These are phyloP conservation scores for Bombyx huttoni DNA, from an alignment of 2,888 invertebrate genomes.

Conservation along the genomic window DNA sequence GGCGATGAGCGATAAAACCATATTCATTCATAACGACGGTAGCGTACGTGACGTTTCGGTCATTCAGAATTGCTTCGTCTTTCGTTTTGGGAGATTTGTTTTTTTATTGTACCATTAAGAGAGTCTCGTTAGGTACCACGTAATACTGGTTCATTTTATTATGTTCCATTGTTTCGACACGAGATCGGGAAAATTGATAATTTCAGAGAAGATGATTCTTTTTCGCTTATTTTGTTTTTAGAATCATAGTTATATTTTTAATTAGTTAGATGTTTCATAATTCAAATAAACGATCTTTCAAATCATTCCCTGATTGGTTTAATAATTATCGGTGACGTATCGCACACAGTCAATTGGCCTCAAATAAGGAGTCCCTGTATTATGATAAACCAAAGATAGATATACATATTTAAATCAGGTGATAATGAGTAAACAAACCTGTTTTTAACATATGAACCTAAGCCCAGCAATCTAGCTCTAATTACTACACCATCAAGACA, in stretches of 20 bases:
- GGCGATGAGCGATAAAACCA: slow-evolving; percentile 18
- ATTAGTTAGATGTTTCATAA: too few relatives aligned
- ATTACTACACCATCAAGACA: too few relatives aligned
- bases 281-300: too few relatives aligned
- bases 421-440: too few relatives aligned
- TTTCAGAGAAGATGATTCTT: not conserved
- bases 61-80: slow-evolving; percentile 2
- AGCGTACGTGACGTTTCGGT: slow-evolving; percentile 14
- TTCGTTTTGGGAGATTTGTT: slow-evolving; percentile 3
- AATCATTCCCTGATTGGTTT: too few relatives aligned
- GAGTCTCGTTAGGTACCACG: not conserved
- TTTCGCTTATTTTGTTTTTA: not conserved
- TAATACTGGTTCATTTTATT: not conserved
- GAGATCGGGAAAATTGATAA: not conserved
- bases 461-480: too few relatives aligned
- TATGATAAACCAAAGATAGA: too few relatives aligned
- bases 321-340: too few relatives aligned
- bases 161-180: not conserved
- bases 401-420: too few relatives aligned
- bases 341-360: too few relatives aligned
- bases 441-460: too few relatives aligned
- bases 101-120: not conserved
- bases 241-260: not conserved
- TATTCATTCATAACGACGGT: slow-evolving; percentile 24
- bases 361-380: too few relatives aligned